Evolutionary conservation across 2,113 vertebrate species (phyloP), one percentile per base, ranked within the genome.

Genomic region (Ginglymostoma cirratum): DNA sequence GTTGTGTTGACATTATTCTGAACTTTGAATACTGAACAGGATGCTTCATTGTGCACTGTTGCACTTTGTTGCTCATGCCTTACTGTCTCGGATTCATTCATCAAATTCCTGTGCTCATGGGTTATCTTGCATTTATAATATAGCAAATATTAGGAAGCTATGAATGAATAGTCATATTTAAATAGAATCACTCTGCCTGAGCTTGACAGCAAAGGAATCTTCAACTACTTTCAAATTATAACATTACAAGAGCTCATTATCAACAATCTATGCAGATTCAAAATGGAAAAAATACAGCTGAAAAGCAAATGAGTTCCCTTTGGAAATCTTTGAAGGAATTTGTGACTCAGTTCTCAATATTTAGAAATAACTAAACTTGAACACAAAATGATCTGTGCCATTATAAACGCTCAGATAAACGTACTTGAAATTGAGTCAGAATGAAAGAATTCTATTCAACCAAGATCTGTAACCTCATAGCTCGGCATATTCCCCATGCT

Each of bases 361-460:
- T 48, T 45, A 24, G 48, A 45, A 95, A 95, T 90, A 90, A 90
- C 34, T 34, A 48, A 67, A 34, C 42, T 30, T 34, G 72, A 95
- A 10, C 72, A 72, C 12, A 30, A 48, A 95, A 5, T 19, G 21
- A 95, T 48, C 65, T 72, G 10, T 38, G 38, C 93, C 66, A 72
- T 30, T 95, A 10, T 95, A 45, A 15, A 96, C 96, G 96, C 97
- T 95, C 96, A 97, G 96, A 96, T 45, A 95, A 96, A 96, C 83
- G 45, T 55, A 96, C 96, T 52, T 24, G 85, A 76, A 96, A 95
- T 24, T 65, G 96, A 96, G 55, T 61, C 55, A 61, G 55, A 61
- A 61, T 61, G 12, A 61, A 61, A 61, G 55, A 10, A 61, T 61
- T 61, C 7, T 61, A 7, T 61, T 61, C 55, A 61, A 61, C 55